Conservation (phyloP, 2,113 vertebrate genomes). For the Chaetodon auriga region DNA sequence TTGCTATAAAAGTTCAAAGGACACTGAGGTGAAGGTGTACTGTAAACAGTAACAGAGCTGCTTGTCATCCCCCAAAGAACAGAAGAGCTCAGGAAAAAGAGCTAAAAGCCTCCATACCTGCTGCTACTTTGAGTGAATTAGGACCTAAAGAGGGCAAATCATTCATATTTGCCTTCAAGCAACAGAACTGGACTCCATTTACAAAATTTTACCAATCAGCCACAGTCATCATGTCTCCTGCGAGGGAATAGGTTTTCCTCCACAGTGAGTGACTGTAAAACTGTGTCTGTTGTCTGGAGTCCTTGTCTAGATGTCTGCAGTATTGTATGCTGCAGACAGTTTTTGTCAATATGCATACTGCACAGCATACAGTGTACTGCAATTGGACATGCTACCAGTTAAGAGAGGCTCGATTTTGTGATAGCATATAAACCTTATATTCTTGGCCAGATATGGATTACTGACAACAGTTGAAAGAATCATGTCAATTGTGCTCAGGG, state of each 20-base stretch:
- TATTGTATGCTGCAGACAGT: neutral
- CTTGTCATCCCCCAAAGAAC: neutral
- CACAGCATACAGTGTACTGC: neutral
- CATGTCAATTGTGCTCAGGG: neutral
- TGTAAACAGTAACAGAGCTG: neutral
- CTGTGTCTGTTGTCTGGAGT: neutral
- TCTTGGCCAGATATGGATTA: neutral
- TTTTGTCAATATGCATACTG: neutral
- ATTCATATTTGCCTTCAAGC: neutral
- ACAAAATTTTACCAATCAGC: neutral
- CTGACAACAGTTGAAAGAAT: neutral
- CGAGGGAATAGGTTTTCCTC: too few species aligned
- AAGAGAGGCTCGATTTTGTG: neutral
- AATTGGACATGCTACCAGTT: neutral
- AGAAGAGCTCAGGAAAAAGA: neutral
- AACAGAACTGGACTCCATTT: neutral
- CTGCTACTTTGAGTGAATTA: neutral
- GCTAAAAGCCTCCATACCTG: neutral
- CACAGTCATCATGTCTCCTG: neutral
- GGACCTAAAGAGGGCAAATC: neutral
- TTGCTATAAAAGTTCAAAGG: neutral
- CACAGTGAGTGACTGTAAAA: neutral
- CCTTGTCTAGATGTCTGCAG: neutral
- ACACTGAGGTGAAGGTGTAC: neutral
- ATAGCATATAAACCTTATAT: neutral